These are phyloP conservation scores for Nothocercus julius DNA, from an alignment of 2,113 vertebrate species.

Conservation along the genomic window DNA sequence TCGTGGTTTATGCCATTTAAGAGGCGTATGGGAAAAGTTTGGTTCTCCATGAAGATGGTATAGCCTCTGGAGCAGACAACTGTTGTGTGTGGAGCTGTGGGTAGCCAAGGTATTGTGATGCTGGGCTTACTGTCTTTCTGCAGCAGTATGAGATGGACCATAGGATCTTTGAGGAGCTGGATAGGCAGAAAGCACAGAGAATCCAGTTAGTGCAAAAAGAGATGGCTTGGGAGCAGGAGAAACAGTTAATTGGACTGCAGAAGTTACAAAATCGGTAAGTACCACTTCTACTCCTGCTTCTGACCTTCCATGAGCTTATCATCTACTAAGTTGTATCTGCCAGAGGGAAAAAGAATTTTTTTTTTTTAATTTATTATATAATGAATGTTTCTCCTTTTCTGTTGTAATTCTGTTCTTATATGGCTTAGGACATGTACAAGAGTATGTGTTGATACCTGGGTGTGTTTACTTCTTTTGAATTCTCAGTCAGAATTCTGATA, in stretches of 20 bases:
- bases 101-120: neutral
- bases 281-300: neutral
- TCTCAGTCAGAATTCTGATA: neutral
- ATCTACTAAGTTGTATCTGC: neutral
- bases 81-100: neutral
- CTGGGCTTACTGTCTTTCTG: neutral
- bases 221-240: conserved; percentile 88
- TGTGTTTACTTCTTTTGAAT: neutral
- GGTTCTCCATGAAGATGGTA: neutral
- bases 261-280: conserved; percentile 85
- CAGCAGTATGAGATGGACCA: conserved; percentile 86
- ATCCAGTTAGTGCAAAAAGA: conserved; percentile 81
- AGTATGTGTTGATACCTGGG: neutral
- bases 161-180: conserved; percentile 79
- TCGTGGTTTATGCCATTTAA: neutral
- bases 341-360: neutral
- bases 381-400: neutral
- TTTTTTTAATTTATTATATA: neutral
- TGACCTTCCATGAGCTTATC: neutral
- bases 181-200: conserved; percentile 72
- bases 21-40: neutral
- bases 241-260: conserved; percentile 74
- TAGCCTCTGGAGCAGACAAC: neutral
- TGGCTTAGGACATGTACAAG: neutral
- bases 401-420: neutral